Conservation (phyloP, 2,113 vertebrate species). For the Sciurus niger region DNA sequence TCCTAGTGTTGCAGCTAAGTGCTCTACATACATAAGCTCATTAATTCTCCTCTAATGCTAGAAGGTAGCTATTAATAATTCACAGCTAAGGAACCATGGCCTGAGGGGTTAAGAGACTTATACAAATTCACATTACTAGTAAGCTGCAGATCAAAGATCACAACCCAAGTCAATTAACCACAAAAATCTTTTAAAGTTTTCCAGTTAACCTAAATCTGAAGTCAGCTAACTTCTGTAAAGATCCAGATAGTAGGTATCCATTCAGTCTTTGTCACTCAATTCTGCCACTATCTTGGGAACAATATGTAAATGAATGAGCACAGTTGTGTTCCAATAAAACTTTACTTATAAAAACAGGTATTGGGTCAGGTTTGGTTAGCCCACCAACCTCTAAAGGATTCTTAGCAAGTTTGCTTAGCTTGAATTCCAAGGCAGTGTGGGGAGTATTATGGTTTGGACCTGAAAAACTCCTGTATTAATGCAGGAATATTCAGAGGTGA, state of each 20-base stretch:
- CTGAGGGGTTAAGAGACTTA: neutral
- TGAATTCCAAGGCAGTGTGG: neutral
- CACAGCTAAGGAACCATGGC: neutral
- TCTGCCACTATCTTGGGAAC: neutral
- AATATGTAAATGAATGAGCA: neutral
- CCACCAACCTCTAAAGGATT: neutral
- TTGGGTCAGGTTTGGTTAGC: neutral
- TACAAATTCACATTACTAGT: neutral
- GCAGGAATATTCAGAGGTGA: too few species aligned
- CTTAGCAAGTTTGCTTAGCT: neutral
- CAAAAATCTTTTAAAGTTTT: constrained; percentile 9
- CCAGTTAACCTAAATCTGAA: neutral
- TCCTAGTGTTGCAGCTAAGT: neutral
- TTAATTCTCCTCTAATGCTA: neutral
- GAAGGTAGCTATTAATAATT: neutral
- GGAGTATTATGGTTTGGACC: too few species aligned
- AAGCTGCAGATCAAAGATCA: neutral
- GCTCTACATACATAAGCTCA: too few species aligned
- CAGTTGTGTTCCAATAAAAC: neutral
- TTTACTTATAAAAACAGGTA: neutral
- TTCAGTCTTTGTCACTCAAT: neutral
- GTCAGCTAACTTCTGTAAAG: neutral
- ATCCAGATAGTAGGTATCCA: fast-evolving
- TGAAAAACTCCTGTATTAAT: too few species aligned
- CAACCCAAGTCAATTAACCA: neutral